Conservation (phyloP, 2,797 vertebrate species). For the Glossophaga mutica region DNA sequence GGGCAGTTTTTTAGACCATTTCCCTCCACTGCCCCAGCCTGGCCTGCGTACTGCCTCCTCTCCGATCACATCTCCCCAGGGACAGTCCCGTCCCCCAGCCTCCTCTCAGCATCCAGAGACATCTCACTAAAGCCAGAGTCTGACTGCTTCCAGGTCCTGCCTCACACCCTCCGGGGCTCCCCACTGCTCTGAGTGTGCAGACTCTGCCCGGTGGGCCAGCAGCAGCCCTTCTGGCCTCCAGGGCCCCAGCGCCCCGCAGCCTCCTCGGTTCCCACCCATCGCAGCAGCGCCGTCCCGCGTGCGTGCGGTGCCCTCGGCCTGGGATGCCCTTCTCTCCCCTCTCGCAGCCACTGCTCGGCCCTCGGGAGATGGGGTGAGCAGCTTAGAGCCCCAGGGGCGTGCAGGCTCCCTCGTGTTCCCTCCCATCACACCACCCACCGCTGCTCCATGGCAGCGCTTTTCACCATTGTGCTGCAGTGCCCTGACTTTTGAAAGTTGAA, state of each 20-base stretch:
- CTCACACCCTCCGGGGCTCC: background rate
- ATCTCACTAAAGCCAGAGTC: background rate
- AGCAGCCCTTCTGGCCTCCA: background rate
- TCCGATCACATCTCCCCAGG: background rate
- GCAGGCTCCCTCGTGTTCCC: background rate
- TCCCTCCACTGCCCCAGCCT: background rate
- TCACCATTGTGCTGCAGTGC: background rate
- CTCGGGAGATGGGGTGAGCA: background rate
- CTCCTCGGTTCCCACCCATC: background rate
- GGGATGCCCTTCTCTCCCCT: background rate
- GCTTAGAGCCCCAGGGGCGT: background rate
- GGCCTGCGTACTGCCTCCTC: background rate
- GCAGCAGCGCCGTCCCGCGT: background rate
- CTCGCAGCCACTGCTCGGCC: background rate
- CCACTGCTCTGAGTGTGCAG: background rate
- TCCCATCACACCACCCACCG: background rate
- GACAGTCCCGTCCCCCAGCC: background rate
- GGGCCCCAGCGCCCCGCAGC: background rate
- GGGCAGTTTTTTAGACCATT: conserved; percentile 28
- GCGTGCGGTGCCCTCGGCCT: background rate
- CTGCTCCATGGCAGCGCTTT: background rate
- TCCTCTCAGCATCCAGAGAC: background rate
- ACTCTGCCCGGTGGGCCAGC: background rate
- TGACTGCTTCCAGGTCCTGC: background rate
- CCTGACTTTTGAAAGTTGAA: background rate